Percentiles rank a stretch among this genome's conserved stretches.
Conservation (phyloP, 2,797 vertebrate species). For the Crossoptilon crossoptilon region DNA sequence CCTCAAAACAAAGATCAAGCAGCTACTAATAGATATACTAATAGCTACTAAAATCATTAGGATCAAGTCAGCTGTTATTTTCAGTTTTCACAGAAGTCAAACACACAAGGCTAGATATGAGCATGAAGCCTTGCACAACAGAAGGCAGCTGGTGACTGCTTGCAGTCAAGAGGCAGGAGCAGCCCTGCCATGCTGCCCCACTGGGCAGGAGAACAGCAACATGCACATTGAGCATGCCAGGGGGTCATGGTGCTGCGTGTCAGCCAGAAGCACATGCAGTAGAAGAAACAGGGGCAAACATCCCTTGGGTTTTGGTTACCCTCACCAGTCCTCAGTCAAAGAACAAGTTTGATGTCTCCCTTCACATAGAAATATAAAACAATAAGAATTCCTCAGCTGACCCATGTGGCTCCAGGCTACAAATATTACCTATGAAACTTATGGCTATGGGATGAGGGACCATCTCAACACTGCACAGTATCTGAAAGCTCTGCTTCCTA, state of each 20-base stretch:
- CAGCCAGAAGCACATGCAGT: not conserved
- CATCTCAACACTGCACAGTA: not conserved
- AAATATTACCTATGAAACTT: not conserved
- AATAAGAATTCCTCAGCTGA: not conserved
- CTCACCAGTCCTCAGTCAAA: not conserved
- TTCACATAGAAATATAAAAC: not conserved
- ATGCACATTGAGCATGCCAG: fast-evolving
- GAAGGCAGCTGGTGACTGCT: not conserved
- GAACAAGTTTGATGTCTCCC: not conserved
- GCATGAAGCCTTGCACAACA: not conserved
- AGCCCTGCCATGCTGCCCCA: not conserved
- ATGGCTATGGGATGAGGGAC: not conserved
- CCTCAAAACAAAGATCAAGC: not conserved
- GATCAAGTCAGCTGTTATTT: not conserved
- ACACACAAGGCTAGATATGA: fast-evolving
- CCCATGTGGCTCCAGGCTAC: not conserved
- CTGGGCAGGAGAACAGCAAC: fast-evolving
- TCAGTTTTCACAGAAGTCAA: fast-evolving
- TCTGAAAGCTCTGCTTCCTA: not conserved
- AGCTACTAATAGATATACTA: not conserved
- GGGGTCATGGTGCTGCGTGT: fast-evolving
- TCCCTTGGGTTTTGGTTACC: not conserved
- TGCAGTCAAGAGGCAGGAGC: not conserved
- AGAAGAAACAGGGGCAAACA: not conserved
- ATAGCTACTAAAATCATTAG: not conserved